Base-by-base conservation (phyloP, 2,797 vertebrate species). In the Pseudocheirus occidentalis region DNA sequence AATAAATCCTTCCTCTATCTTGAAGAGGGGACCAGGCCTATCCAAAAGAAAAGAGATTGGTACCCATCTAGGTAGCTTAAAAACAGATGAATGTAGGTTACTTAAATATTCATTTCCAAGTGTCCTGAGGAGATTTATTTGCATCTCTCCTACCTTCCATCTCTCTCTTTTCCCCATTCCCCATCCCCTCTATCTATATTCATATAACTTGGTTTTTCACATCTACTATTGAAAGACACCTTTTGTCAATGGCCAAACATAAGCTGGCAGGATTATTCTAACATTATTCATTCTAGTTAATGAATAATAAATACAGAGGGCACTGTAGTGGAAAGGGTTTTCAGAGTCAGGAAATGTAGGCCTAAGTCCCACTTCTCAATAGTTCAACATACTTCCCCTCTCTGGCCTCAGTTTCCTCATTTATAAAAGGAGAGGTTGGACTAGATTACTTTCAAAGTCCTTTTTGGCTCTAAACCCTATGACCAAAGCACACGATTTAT, bases 261-360 rank as follows among this genome's bases (percentile, higher is more conserved):
- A 87, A 46, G 73, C 58, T 28, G 3, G 94, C 50, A 40, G 59
- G 13, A 46, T 0, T 52, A 90, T 56, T 73, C 56, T 59, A 34
- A 53, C 73, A 3, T 14, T 12, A 40, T 62, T n/a, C 14, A 34
- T 87, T 57, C 90, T 24, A 1, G 31, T 92, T 91, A 34, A 55
- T n/a, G 87, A 94, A 90, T 90, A 55, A 59, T 46, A 34, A 54
- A 66, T 66, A 55, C 46, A 34, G 93, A 94, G 34, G 34, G 53
- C 55, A 29, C 40, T 81, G 66, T 24, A 46, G n/a, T 81, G 21
- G 66, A 46, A 81, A 81, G 66, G 73, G 21, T 46, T 87, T 87
- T 50, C 40, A 50, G 73, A 46, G 40, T 87, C 73, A 46, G 73
- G 21, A 87, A 87, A 87, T 87, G 21, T 46, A 87, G 73, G 40